phyloP scores from a whole-genome alignment of 2,888 invertebrate species.

The Linyphia triangularis region DNA sequence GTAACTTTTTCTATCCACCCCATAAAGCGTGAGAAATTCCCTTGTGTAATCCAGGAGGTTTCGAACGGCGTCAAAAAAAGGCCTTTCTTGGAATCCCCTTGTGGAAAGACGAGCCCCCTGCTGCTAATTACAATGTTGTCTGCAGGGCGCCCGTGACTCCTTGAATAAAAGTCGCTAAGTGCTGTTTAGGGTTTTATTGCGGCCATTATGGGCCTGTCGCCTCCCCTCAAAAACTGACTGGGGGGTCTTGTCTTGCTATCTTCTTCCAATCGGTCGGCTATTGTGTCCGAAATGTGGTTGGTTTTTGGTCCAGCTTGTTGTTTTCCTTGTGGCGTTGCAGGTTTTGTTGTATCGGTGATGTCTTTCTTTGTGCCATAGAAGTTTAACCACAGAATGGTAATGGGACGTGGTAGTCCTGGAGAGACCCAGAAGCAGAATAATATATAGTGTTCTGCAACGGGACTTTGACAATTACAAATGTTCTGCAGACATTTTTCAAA shows the following conservation, averaged over 20 bases:
- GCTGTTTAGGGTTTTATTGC: conserved; percentile 34
- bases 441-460: too few relatives aligned
- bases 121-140: not conserved
- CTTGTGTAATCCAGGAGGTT: too few relatives aligned
- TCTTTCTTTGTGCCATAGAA: too few relatives aligned
- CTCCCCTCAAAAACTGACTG: not conserved
- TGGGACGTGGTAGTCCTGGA: too few relatives aligned
- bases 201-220: not conserved
- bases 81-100: not conserved
- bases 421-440: too few relatives aligned
- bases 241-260: not conserved
- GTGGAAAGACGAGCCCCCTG: not conserved
- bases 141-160: not conserved
- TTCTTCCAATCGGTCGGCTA: not conserved
- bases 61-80: not conserved
- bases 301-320: not conserved
- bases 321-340: too few relatives aligned
- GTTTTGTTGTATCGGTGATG: too few relatives aligned
- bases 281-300: not conserved
- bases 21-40: too few relatives aligned
- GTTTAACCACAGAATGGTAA: too few relatives aligned
- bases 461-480: too few relatives aligned
- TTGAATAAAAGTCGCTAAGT: conserved; percentile 11
- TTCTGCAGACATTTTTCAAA: too few relatives aligned
- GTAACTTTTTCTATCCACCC: too few relatives aligned